Percentiles rank a stretch among this genome's conserved stretches.
These are phyloP conservation scores for Drosophila multiciliata DNA, from an alignment of 2,888 invertebrate species.

Conservation along the genomic window DNA sequence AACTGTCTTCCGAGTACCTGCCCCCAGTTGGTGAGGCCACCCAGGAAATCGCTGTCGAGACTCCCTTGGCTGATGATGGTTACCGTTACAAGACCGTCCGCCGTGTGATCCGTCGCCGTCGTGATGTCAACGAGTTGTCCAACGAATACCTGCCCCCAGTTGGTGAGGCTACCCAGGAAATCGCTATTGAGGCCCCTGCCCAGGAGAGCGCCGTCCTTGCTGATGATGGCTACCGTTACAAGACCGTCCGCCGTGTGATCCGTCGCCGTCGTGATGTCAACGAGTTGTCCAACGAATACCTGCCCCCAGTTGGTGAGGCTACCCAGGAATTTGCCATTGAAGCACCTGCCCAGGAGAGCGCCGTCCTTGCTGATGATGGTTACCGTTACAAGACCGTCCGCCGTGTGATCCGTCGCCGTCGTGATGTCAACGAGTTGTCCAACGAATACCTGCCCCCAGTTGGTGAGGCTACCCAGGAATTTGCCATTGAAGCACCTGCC, in stretches of 20 bases:
- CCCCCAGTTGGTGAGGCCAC: constrained; percentile 59
- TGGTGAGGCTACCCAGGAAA: constrained; percentile 31
- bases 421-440: constrained; percentile 55
- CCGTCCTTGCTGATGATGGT: constrained; percentile 57
- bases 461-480: constrained; percentile 38
- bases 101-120: constrained; percentile 72
- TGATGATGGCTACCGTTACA: constrained; percentile 77
- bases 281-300: constrained; percentile 58
- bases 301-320: constrained; percentile 43
- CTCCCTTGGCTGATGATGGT: constrained; percentile 72
- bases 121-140: constrained; percentile 74
- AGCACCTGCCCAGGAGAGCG: constrained; percentile 32
- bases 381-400: constrained; percentile 70
- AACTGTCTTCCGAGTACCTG: constrained; percentile 68
- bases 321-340: constrained; percentile 28
- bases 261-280: constrained; percentile 77
- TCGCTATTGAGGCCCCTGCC: constrained; percentile 32
- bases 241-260: constrained; percentile 70
- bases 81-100: constrained; percentile 78
- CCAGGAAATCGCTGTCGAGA: constrained; percentile 46
- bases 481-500: constrained; percentile 37
- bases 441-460: constrained; percentile 58
- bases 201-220: constrained; percentile 49
- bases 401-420: constrained; percentile 58
- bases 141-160: constrained; percentile 74